Conservation (phyloP, 1,140 invertebrate species). For the Anastrepha obliqua region DNA sequence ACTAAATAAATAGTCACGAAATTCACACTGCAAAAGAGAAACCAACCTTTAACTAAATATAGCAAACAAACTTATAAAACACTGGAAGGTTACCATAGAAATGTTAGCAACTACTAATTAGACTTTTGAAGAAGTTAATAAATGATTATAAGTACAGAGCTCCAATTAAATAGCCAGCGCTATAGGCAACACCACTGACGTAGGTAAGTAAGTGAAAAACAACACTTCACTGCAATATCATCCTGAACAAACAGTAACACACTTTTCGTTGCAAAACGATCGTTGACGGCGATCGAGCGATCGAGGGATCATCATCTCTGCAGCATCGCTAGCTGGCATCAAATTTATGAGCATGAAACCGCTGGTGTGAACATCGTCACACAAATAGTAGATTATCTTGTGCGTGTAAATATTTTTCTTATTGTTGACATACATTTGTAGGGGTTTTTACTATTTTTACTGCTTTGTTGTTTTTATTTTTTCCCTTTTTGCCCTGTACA, state of each 20-base stretch:
- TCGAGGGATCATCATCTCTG: not conserved
- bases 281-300: not conserved
- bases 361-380: conserved; percentile 48
- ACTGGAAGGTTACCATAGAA: too few relatives aligned
- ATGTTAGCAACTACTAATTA: too few relatives aligned
- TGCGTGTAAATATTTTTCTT: conserved; percentile 73
- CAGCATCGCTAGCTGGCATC: conserved; percentile 8
- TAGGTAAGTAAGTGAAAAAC: not conserved
- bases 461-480: conserved; percentile 13
- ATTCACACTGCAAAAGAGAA: too few relatives aligned
- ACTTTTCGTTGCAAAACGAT: not conserved
- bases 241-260: conserved; percentile 20
- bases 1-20: too few relatives aligned
- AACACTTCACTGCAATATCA: conserved; percentile 39
- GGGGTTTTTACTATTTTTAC: not conserved
- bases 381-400: conserved; percentile 67
- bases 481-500: conserved; percentile 2
- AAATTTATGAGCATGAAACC: conserved; percentile 46
- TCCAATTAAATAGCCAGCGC: too few relatives aligned
- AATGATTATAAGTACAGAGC: too few relatives aligned
- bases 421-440: conserved; percentile 53
- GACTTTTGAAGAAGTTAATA: too few relatives aligned
- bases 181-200: not conserved
- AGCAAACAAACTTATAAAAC: too few relatives aligned
- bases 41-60: too few relatives aligned